Base-by-base conservation (phyloP, 2,797 vertebrate genomes). In the Chaenodraco wilsoni region DNA sequence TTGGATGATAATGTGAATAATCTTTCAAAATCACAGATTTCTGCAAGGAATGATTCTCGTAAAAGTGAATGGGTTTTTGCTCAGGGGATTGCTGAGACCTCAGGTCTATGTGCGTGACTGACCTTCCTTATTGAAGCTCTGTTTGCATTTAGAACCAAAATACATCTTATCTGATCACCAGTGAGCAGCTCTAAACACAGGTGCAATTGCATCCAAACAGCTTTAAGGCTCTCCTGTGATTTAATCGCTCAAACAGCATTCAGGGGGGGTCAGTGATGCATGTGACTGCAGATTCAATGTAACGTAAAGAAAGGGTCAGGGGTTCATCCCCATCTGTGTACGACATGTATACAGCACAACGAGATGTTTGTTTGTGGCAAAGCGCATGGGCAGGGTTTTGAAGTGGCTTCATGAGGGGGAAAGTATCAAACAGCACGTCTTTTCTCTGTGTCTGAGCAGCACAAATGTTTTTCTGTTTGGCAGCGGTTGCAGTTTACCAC, bases 201-300 rank as follows among this genome's bases (percentile, higher is more conserved):
- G 83, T 85, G 69, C 85, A 81, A 56, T 62, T 73, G 63, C 72
- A 65, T 48, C 55, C 67, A 84, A 83, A 79, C 56, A 57, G 69
- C 84, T 85, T 68, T 74, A 52, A 78, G 57, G 67, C 70, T 74
- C 64, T 69, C 57, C 56, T 33, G 70, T 56, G 76, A 78, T 61
- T 73, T 70, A 65, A 69, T 58, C 23, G 27, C 69, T 82, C 69
- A 55, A 86, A 79, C 76, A 67, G 61, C 72, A 62, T 72, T 78
- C 72, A 74, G 78, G 48, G 40, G 55, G 71, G 81, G 69, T 71
- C 85, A 80, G 59, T 85, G 88, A 86, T 85, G 85, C 88, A 69
- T 78, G 84, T 82, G 79, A 84, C 82, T 85, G 80, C 72, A 82
- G 72, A 79, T 73, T 76, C 82, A 91, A 70, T 81, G 88, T 76